phyloP scores from a whole-genome alignment of 2,797 vertebrate species.

The Rhynchotus rufescens region DNA sequence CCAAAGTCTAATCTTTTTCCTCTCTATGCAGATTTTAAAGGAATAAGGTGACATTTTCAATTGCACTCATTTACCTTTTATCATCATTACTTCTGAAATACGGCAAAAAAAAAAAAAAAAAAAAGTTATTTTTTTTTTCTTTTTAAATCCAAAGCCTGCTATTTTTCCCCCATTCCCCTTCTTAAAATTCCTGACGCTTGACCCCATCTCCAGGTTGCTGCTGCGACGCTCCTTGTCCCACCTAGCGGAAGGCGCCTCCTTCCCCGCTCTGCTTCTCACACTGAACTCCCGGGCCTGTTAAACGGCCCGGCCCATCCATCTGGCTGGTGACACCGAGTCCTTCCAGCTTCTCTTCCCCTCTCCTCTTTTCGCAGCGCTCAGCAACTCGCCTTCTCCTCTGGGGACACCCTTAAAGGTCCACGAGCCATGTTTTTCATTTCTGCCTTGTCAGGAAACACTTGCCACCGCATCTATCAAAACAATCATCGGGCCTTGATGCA shows the following conservation, averaged over 20 bases:
- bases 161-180: background rate
- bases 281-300: slow-evolving; percentile 68
- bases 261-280: slow-evolving; percentile 29
- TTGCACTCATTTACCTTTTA: background rate
- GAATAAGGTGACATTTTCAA: background rate
- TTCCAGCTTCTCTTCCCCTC: slow-evolving; percentile 72
- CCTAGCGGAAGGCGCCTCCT: background rate
- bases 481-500: slow-evolving; percentile 85
- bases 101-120: background rate
- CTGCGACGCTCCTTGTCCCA: background rate
- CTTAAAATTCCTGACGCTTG: background rate
- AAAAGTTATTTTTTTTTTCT: background rate
- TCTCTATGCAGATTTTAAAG: background rate
- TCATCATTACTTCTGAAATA: background rate
- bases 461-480: slow-evolving; percentile 87
- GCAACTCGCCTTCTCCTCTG: slow-evolving; percentile 82
- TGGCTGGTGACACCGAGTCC: slow-evolving; percentile 69
- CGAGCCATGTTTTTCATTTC: slow-evolving; percentile 87
- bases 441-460: slow-evolving; percentile 85
- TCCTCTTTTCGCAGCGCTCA: slow-evolving; percentile 79
- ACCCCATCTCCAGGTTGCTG: background rate
- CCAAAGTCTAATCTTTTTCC: background rate
- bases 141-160: accelerated
- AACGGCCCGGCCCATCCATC: slow-evolving; percentile 74
- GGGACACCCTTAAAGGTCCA: slow-evolving; percentile 85